Conservation (phyloP, 2,888 invertebrate species). For the Meiosimyza decipiens region DNA sequence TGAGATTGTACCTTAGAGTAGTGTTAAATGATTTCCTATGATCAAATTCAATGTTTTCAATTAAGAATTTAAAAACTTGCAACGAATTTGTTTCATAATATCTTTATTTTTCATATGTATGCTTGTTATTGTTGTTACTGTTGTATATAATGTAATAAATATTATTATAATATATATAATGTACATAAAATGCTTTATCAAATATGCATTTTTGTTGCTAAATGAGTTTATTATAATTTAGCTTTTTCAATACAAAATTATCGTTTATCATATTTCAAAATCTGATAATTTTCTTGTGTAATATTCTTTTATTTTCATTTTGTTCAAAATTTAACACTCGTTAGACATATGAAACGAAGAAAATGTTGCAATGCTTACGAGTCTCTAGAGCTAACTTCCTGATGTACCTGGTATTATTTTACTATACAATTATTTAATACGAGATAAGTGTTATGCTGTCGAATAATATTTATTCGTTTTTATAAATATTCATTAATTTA, state of each 20-base stretch:
- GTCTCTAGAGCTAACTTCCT: slow-evolving; percentile 27
- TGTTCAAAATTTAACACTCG: too few species aligned
- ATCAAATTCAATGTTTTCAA: background rate
- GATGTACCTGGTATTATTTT: slow-evolving; percentile 24
- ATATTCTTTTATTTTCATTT: too few species aligned
- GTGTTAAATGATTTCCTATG: background rate
- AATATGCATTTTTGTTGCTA: slow-evolving; percentile 23
- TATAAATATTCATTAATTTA: too few species aligned
- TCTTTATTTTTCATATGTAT: slow-evolving; percentile 41
- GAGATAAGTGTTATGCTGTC: background rate
- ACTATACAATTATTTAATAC: slow-evolving; percentile 18
- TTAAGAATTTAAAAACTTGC: background rate
- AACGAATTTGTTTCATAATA: slow-evolving; percentile 28
- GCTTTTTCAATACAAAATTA: slow-evolving; percentile 33
- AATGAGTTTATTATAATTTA: slow-evolving; percentile 1
- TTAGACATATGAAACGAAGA: background rate
- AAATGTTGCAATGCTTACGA: slow-evolving; percentile 6
- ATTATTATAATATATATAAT: slow-evolving; percentile 40
- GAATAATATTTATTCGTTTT: too few species aligned
- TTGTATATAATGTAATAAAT: slow-evolving; percentile 48
- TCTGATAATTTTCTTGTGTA: background rate
- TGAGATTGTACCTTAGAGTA: too few species aligned
- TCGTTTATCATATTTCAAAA: slow-evolving; percentile 16
- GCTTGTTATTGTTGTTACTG: slow-evolving; percentile 39
- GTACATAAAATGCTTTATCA: slow-evolving; percentile 29